Evolutionary conservation across 2,113 vertebrate genomes (phyloP).

Genomic region (Podarcis muralis): DNA sequence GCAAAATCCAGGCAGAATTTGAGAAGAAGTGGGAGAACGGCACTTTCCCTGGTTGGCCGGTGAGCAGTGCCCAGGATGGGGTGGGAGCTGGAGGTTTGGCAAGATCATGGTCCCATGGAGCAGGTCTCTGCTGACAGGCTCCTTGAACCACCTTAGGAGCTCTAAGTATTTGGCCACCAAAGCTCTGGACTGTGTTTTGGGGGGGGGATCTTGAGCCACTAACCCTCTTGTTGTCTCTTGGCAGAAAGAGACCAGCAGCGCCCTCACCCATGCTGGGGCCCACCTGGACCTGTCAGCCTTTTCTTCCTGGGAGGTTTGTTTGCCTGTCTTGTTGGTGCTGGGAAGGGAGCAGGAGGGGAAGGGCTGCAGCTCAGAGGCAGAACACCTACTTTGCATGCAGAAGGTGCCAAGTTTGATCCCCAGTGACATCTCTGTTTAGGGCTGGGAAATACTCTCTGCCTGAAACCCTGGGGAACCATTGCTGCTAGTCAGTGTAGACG

Average conservation of each 20-base stretch:
- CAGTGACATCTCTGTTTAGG: too few relatives aligned
- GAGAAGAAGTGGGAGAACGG: conserved; percentile 98
- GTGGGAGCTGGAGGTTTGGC: too few relatives aligned
- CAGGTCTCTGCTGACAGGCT: too few relatives aligned
- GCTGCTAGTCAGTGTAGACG: too few relatives aligned
- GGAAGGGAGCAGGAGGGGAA: background rate
- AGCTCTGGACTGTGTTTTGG: background rate
- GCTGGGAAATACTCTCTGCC: too few relatives aligned
- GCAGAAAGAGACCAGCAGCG: conserved; percentile 98
- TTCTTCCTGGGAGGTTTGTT: conserved; percentile 95
- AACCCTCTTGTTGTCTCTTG: conserved; percentile 35
- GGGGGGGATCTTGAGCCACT: background rate
- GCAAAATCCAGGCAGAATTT: conserved; percentile 92
- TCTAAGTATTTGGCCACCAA: fast-evolving
- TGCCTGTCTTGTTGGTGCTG: background rate
- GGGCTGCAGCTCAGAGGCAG: too few relatives aligned
- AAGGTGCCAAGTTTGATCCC: too few relatives aligned
- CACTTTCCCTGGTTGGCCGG: conserved; percentile 96
- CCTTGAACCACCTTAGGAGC: too few relatives aligned
- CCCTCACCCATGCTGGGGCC: conserved; percentile 94
- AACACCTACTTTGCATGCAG: too few relatives aligned
- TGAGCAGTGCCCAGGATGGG: conserved; percentile 62
- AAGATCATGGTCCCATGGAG: background rate
- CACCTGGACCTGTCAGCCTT: conserved; percentile 98
- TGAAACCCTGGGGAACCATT: too few relatives aligned